A percentile compares a stretch with the other conserved stretches of the same genome.
phyloP scores from a whole-genome alignment of 2,113 vertebrate species.

The Actinemys pallida region DNA sequence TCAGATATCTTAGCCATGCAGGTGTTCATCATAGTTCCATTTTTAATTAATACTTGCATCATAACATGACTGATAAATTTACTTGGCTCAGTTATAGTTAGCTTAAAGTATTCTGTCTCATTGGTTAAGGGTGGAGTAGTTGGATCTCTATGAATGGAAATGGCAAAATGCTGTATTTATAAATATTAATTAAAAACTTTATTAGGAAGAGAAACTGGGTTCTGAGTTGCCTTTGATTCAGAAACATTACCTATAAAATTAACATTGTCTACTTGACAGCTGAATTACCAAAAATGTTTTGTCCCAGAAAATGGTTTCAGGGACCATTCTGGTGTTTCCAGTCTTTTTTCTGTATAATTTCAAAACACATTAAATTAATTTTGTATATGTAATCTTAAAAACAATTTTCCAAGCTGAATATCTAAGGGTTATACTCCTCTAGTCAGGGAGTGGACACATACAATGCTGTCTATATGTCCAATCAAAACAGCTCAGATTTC shows the following conservation, averaged over 20 bases:
- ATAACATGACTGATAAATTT: neutral
- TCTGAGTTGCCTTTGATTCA: neutral
- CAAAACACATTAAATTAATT: neutral
- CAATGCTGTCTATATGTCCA: neutral
- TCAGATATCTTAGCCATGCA: neutral
- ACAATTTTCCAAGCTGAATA: too few species aligned
- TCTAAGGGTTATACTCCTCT: neutral
- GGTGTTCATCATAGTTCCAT: neutral
- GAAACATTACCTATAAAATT: neutral
- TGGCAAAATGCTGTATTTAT: fast-evolving
- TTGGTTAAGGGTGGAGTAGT: neutral
- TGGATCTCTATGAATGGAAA: neutral
- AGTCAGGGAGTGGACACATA: neutral
- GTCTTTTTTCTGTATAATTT: neutral
- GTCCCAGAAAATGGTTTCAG: neutral
- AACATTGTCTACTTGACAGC: neutral
- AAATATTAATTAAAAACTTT: neutral
- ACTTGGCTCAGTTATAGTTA: neutral
- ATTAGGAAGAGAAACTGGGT: neutral
- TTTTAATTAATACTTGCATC: neutral
- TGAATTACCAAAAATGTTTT: neutral
- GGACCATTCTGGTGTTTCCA: neutral
- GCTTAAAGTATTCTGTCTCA: neutral
- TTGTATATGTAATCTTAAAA: neutral
- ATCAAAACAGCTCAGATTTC: neutral